phyloP scores from a whole-genome alignment of 2,113 vertebrate species.

The Scatophagus argus region DNA sequence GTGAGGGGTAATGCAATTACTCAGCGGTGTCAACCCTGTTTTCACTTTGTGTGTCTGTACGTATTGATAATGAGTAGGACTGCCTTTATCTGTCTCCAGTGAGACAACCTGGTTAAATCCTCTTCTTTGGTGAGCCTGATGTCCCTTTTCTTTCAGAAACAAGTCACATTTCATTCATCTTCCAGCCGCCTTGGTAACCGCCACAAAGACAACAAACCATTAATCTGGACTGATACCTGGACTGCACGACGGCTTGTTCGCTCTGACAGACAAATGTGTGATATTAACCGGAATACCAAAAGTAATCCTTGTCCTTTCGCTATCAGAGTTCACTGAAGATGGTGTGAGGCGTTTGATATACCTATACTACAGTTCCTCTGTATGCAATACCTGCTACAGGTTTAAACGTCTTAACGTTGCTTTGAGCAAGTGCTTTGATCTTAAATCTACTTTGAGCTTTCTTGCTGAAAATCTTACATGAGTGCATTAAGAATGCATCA shows the following conservation, averaged over 20 bases:
- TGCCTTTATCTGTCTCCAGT: constrained; percentile 66
- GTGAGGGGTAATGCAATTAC: constrained; percentile 68
- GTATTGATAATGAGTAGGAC: constrained; percentile 68
- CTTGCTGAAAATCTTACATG: neutral
- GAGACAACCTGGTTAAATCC: constrained; percentile 68
- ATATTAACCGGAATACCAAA: neutral
- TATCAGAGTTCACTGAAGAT: neutral
- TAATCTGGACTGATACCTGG: constrained; percentile 50
- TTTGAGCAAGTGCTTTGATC: constrained; percentile 16
- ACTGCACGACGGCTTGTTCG: constrained; percentile 41
- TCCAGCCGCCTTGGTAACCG: constrained; percentile 58
- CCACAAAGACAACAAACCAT: constrained; percentile 59
- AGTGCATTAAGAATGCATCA: constrained; percentile 10
- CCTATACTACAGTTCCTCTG: neutral
- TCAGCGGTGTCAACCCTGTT: constrained; percentile 64
- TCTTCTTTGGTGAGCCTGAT: constrained; percentile 27
- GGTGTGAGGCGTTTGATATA: neutral
- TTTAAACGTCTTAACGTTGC: constrained; percentile 5
- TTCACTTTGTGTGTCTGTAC: constrained; percentile 49
- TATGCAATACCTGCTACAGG: constrained; percentile 9
- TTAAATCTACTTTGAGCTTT: constrained; percentile 20
- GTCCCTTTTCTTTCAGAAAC: constrained; percentile 39
- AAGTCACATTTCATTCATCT: constrained; percentile 74
- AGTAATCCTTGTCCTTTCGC: constrained; percentile 24
- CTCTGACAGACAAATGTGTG: constrained; percentile 38